Percentiles rank a stretch among this genome's conserved stretches.
These are phyloP conservation scores for Boleophthalmus pectinirostris DNA, from an alignment of 2,113 vertebrate species.

Conservation along the genomic window DNA sequence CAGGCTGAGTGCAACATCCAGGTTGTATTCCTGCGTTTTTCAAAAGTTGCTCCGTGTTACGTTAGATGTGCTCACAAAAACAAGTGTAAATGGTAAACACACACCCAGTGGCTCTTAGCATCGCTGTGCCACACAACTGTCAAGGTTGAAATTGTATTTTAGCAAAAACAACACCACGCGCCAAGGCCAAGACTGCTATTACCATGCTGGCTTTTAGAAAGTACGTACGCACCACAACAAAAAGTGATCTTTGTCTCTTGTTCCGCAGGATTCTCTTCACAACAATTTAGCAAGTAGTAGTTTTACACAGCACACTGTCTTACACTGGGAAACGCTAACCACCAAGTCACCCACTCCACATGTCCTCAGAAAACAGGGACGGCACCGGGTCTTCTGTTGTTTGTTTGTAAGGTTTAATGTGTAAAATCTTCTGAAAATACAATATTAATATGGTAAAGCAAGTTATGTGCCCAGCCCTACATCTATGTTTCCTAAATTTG, in stretches of 20 bases:
- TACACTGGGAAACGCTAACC: neutral
- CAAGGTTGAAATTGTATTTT: neutral
- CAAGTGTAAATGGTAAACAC: constrained; percentile 8
- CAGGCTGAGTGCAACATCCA: neutral
- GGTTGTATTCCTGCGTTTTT: constrained; percentile 15
- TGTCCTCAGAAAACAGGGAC: too few relatives aligned
- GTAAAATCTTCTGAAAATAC: too few relatives aligned
- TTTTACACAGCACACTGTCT: neutral
- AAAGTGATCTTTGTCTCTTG: neutral
- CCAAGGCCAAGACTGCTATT: constrained; percentile 6
- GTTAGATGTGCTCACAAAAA: neutral
- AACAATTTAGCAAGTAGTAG: neutral
- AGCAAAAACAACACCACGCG: neutral
- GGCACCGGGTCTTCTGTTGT: too few relatives aligned
- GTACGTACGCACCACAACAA: neutral
- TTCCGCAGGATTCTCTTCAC: neutral
- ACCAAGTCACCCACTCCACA: too few relatives aligned
- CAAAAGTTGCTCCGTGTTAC: constrained; percentile 21
- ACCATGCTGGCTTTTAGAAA: constrained; percentile 4
- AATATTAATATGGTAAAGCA: too few relatives aligned
- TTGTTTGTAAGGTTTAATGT: too few relatives aligned
- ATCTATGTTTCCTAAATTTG: too few relatives aligned
- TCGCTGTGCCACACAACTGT: constrained; percentile 5
- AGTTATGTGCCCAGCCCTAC: too few relatives aligned
- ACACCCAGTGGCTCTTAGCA: neutral